These are phyloP conservation scores for Mionectes olivaceus DNA, from an alignment of 2,797 vertebrate species.

Conservation along the genomic window DNA sequence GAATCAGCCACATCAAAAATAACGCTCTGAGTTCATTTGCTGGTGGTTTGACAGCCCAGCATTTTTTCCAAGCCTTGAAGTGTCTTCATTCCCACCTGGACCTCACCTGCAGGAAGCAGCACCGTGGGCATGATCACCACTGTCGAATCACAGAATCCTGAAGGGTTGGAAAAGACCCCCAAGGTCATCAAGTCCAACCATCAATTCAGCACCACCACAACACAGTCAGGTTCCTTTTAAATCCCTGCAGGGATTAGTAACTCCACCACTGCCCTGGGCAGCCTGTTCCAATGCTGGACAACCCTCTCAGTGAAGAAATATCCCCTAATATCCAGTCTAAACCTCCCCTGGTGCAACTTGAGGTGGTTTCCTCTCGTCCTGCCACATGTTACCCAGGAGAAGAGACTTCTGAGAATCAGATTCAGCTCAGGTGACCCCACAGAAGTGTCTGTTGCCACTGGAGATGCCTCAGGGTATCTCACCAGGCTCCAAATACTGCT, in stretches of 20 bases:
- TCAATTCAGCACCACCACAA: background rate
- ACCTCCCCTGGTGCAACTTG: background rate
- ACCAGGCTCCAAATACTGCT: background rate
- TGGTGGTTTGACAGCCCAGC: background rate
- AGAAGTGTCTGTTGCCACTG: background rate
- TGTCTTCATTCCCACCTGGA: background rate
- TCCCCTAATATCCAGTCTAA: background rate
- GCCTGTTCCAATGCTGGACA: background rate
- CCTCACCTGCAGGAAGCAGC: background rate
- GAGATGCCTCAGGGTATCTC: background rate
- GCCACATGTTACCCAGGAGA: background rate
- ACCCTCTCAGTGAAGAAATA: background rate
- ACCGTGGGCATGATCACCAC: accelerated
- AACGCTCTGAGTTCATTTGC: background rate
- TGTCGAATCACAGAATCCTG: background rate
- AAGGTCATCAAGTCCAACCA: too few species aligned
- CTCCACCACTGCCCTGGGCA: background rate
- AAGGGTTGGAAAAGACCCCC: background rate
- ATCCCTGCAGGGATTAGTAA: background rate
- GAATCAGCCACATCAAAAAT: background rate
- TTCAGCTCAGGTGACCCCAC: background rate
- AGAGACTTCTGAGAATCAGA: background rate
- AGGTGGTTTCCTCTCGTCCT: background rate
- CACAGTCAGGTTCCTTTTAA: background rate
- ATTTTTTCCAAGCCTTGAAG: background rate